Conservation (phyloP, 2,797 vertebrate genomes). For the Xiphorhynchus erythropygius region DNA sequence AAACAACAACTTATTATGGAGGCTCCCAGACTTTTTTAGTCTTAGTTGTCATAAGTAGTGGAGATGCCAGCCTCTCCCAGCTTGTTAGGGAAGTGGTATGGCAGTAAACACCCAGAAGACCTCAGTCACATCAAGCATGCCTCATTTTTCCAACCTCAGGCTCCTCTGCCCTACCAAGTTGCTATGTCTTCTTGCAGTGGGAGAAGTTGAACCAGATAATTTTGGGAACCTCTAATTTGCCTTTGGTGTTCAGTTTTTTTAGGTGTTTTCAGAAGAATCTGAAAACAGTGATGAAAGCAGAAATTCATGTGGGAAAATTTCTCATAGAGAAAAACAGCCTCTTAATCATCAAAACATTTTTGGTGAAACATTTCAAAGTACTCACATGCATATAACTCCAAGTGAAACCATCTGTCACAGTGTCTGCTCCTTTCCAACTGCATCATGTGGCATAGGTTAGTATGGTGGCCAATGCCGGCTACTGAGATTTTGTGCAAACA, state of each 20-base stretch:
- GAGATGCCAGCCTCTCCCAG: neutral
- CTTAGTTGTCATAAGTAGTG: neutral
- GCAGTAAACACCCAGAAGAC: neutral
- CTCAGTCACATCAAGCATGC: rapidly evolving
- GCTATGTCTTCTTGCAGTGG: neutral
- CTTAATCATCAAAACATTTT: neutral
- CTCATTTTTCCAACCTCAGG: neutral
- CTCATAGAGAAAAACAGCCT: neutral
- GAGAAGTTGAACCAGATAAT: neutral
- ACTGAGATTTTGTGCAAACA: neutral
- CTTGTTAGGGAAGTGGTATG: neutral
- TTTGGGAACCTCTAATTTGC: neutral
- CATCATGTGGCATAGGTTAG: neutral
- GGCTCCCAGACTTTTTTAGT: neutral
- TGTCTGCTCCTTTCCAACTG: neutral
- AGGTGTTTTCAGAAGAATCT: neutral
- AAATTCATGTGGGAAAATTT: neutral
- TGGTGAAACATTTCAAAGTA: neutral
- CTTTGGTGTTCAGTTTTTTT: neutral
- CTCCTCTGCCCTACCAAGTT: neutral
- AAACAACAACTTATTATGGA: neutral
- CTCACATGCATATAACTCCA: neutral
- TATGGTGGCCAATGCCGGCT: neutral
- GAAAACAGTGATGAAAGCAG: neutral
- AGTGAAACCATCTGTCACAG: neutral